Evolutionary conservation across 2,888 invertebrate genomes (phyloP).

Genomic region (Lasioglossum villosulum): DNA sequence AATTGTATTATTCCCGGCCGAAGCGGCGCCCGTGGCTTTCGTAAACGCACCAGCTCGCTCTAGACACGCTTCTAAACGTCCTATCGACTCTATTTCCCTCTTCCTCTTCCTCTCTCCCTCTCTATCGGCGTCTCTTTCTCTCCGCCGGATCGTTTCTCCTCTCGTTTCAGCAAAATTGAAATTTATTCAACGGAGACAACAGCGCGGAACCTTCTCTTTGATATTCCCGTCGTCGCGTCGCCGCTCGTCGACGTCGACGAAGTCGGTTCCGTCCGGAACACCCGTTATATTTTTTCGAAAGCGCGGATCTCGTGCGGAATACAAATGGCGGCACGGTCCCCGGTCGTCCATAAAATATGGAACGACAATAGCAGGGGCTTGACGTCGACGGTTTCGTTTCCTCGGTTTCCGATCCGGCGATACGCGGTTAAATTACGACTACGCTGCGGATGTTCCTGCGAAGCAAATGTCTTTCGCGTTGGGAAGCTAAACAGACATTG

Average conservation of each 20-base stretch:
- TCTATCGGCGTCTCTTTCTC: conserved; percentile 12
- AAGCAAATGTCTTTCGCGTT: not conserved
- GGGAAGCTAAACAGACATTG: not conserved
- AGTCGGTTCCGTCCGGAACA: conserved; percentile 37
- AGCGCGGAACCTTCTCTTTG: conserved; percentile 50
- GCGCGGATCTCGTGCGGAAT: conserved; percentile 36
- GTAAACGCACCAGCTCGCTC: conserved; percentile 75
- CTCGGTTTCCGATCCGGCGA: not conserved
- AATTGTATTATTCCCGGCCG: conserved; percentile 78
- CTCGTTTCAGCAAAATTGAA: conserved; percentile 71
- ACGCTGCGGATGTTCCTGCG: not conserved
- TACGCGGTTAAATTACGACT: conserved; percentile 8
- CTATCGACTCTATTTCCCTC: conserved; percentile 56
- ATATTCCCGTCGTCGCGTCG: conserved; percentile 58
- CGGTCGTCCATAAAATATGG: conserved; percentile 13
- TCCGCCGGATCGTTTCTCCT: conserved; percentile 13
- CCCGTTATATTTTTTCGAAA: conserved; percentile 58
- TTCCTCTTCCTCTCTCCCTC: conserved; percentile 2
- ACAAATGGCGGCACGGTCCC: conserved; percentile 32
- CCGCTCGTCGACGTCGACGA: conserved; percentile 40
- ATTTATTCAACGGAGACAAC: conserved; percentile 68
- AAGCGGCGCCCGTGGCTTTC: conserved; percentile 63
- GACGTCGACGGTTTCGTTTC: not conserved
- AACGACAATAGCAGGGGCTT: conserved; percentile 26
- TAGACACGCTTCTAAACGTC: conserved; percentile 72